phyloP scores from a whole-genome alignment of 2,888 invertebrate genomes.

The Chelonus formosanus region DNA sequence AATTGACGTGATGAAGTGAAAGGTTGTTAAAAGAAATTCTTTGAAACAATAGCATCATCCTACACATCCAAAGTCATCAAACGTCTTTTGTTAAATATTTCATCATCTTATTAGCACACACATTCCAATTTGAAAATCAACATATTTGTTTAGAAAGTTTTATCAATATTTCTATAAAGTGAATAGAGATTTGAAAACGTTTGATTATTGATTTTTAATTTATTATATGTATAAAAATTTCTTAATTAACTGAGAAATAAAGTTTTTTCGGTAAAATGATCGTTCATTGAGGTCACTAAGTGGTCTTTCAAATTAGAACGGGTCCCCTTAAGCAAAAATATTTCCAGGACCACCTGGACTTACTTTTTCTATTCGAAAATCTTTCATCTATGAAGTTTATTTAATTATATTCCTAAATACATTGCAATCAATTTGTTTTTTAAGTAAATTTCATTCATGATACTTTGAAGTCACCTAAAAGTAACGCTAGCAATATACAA shows the following conservation, averaged over 20 bases:
- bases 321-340: slow-evolving; percentile 6
- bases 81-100: slow-evolving; percentile 47
- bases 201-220: not conserved
- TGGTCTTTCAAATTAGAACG: not conserved
- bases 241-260: not conserved
- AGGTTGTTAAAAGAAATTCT: slow-evolving; percentile 12
- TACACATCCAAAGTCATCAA: slow-evolving; percentile 24
- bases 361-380: slow-evolving; percentile 1
- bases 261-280: not conserved
- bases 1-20: slow-evolving; percentile 16
- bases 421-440: too few species aligned
- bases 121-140: slow-evolving; percentile 54
- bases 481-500: too few species aligned
- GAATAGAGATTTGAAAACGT: not conserved
- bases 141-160: slow-evolving; percentile 37
- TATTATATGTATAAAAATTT: too few species aligned
- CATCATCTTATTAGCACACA: slow-evolving; percentile 57
- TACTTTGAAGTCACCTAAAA: too few species aligned
- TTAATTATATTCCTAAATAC: too few species aligned
- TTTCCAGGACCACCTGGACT: slow-evolving; percentile 14
- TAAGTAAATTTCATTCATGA: too few species aligned
- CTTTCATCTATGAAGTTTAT: not conserved
- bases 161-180: too few species aligned
- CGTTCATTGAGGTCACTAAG: slow-evolving; percentile 7
- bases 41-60: slow-evolving; percentile 20